These are phyloP conservation scores for Chromis chromis DNA, from an alignment of 2,797 vertebrate genomes.

Conservation along the genomic window DNA sequence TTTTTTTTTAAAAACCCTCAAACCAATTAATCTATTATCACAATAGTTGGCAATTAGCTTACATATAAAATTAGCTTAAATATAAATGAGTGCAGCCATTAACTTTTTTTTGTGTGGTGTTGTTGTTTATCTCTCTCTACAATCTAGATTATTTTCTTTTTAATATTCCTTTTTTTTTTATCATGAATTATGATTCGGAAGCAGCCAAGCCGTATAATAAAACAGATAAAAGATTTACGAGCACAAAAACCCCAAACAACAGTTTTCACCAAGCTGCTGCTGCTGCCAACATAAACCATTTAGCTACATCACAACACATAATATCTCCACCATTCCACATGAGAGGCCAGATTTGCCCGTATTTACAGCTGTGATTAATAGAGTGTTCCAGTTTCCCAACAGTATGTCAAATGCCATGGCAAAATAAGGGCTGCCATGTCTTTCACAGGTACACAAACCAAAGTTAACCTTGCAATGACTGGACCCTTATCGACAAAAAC, in stretches of 20 bases:
- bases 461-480: constrained; percentile 45
- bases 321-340: not conserved
- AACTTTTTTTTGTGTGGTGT: too few relatives aligned
- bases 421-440: constrained; percentile 70
- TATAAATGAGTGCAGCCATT: too few relatives aligned
- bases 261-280: not conserved
- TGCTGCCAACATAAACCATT: not conserved
- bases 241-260: not conserved
- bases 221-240: too few relatives aligned
- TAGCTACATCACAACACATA: not conserved
- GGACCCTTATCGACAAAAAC: constrained; percentile 43
- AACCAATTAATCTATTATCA: too few relatives aligned
- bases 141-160: too few relatives aligned
- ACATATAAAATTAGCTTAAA: too few relatives aligned
- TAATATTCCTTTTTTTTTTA: too few relatives aligned
- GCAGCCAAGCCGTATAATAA: too few relatives aligned
- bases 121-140: too few relatives aligned
- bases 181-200: too few relatives aligned
- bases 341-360: constrained; percentile 63
- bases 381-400: constrained; percentile 51
- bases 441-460: constrained; percentile 45
- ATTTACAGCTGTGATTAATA: constrained; percentile 62
- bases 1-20: too few relatives aligned
- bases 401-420: constrained; percentile 53
- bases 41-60: too few relatives aligned